A percentile compares a stretch with the other conserved stretches of the same genome.
phyloP scores from a whole-genome alignment of 2,113 vertebrate species.

The Bothrops jararaca region DNA sequence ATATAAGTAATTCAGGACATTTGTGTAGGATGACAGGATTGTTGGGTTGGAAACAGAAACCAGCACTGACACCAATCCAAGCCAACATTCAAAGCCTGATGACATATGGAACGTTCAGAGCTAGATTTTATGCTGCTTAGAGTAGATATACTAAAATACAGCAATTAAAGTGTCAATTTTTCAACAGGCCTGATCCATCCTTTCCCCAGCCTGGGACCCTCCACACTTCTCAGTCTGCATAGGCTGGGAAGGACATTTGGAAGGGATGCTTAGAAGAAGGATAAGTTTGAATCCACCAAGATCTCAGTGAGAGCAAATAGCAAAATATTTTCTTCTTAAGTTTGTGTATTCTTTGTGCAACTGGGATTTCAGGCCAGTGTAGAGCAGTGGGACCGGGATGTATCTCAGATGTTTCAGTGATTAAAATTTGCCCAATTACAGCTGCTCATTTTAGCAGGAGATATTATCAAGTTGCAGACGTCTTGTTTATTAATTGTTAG shows the following conservation, averaged over 20 bases:
- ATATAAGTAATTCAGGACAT: background rate
- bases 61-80: background rate
- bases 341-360: background rate
- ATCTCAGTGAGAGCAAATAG: background rate
- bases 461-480: background rate
- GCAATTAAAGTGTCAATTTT: background rate
- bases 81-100: background rate
- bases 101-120: background rate
- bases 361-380: background rate
- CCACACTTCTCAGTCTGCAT: background rate
- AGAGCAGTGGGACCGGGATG: background rate
- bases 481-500: background rate
- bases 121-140: background rate
- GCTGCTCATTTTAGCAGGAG: background rate
- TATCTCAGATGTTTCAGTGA: background rate
- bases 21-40: background rate
- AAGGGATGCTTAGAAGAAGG: background rate
- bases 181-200: background rate
- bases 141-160: background rate
- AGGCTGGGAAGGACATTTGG: background rate
- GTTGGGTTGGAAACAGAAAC: background rate
- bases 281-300: no score
- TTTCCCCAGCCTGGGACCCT: background rate
- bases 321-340: background rate
- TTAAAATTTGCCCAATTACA: constrained; percentile 1